Base-by-base conservation (phyloP, 1,140 invertebrate species). In the Formica exsecta region DNA sequence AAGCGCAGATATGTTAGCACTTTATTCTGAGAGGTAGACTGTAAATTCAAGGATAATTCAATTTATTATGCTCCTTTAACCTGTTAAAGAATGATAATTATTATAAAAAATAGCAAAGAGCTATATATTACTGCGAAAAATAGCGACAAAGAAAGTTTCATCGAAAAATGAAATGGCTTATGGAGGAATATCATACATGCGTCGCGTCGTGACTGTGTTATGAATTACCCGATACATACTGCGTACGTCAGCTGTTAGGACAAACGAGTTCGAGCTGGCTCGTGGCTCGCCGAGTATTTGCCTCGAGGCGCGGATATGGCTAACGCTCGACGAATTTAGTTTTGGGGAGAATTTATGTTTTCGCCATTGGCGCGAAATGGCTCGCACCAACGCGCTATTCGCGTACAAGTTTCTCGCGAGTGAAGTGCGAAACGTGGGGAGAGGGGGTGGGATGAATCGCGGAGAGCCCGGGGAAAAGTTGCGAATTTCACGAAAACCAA, bases 291-390 rank as follows among this genome's bases (percentile, higher is more conserved):
- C 59, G 87, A 54, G 71, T 51, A 81, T 90, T 87, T 68, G 89
- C 90, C 89, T 65, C 66, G 80, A 62, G 86, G 86, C 86, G 77
- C 84, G 91, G 16, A 86, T 83, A 90, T 65, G 90, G 71, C 76
- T 86, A 86, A 86, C 86, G 87, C 84, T 73, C 84, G 64, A 62
- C 85, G 80, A 89, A 89, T 92, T 92, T 86, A 86, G 86, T 92
- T 90, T 87, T 65, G 76, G 81, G 75, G 76, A 65, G 80, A 92
- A 92, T 91, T 91, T 91, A 91, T 90, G 90, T 90, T 92, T 90
- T 89, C 86, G 85, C 87, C 87, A 66, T 62, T 86, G 85, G 85
- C 80, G 80, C 65, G 77, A 87, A 90, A 80, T 59, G 79, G 80
- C 71, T 89, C 85, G 74, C 70, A 66, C 59, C 73, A 59, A 76